Evolutionary conservation across 2,888 invertebrate genomes (phyloP), one percentile per base, ranked within the genome.

Genomic region (Aspidiotus rigidus): DNA sequence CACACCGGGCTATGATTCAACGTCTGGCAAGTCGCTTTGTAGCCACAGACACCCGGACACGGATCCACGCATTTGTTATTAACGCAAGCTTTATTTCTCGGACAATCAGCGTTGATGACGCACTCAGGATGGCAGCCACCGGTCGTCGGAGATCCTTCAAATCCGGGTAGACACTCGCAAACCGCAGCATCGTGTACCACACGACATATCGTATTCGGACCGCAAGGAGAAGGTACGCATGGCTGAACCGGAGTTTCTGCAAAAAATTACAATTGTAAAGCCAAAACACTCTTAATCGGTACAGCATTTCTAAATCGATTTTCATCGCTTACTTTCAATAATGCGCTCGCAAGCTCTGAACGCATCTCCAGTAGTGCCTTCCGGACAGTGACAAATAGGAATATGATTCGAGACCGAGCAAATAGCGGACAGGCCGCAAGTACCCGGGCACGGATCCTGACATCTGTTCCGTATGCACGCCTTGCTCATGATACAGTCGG

Each of bases 1-100:
- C 93, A 93, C 63, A 91, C 86, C 0, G 93, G 90, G 76, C 87
- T 88, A 77, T 93, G 93, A 76, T 90, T 89, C 72, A 90, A 84
- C 1, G 89, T 86, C 75, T 84, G 83, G 76, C 93, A 93, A 73
- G 85, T 80, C 0, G 93, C 88, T 63, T 84, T 83, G 73, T 86
- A 81, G 71, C 92, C 91, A 73, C 92, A 92, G 11, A 87, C 84
- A 53, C 90, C 89, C 16, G 84, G 83, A 74, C 92, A 93, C 53
- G 91, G 90, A 75, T 92, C 86, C 7, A 85, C 80, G 75, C 92
- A 93, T 77, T 86, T 90, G 72, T 86, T 85, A 75, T 88, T 88
- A 7, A 87, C 83, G 75, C 93, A 93, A 9, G 90, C 87, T 75
- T 83, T 83, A 73, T 88, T 81, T 72, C 84, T 83, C 42, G 87